These are phyloP conservation scores for Hirtodrosophila cameraria DNA, from an alignment of 2,888 invertebrate species.

Conservation along the genomic window DNA sequence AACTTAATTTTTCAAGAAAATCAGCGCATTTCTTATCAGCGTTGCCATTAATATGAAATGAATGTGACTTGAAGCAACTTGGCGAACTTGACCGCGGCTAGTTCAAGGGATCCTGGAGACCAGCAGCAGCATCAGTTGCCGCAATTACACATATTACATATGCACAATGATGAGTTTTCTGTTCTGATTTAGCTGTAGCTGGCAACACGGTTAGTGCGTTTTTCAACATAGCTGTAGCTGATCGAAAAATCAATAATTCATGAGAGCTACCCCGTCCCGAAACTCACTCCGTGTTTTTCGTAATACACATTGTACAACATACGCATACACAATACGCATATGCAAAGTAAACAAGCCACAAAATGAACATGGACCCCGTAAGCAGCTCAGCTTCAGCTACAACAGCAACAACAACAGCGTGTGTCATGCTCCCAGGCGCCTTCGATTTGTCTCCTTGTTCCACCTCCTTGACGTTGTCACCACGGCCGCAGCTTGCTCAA, in stretches of 20 bases:
- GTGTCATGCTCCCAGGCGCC: slow-evolving; percentile 28
- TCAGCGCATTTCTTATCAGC: slow-evolving; percentile 18
- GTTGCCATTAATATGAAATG: slow-evolving; percentile 69
- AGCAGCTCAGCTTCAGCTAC: slow-evolving; percentile 34
- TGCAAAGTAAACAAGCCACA: slow-evolving; percentile 74
- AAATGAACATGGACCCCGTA: slow-evolving; percentile 65
- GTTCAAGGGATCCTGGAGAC: slow-evolving; percentile 6
- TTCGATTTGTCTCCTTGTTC: slow-evolving; percentile 62
- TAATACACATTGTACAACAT: slow-evolving; percentile 43
- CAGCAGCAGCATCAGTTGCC: slow-evolving; percentile 35
- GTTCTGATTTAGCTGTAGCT: slow-evolving; percentile 23
- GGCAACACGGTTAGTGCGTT: slow-evolving; percentile 4
- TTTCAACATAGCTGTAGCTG: slow-evolving; percentile 38
- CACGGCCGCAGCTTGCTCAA: slow-evolving; percentile 45
- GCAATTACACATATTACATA: slow-evolving; percentile 59
- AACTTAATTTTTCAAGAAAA: slow-evolving; percentile 3
- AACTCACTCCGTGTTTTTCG: slow-evolving; percentile 3
- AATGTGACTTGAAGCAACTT: slow-evolving; percentile 17
- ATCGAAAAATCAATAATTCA: slow-evolving; percentile 79
- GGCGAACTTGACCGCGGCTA: background rate
- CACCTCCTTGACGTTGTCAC: slow-evolving; percentile 21
- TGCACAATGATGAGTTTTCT: slow-evolving; percentile 38
- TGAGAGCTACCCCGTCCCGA: slow-evolving; percentile 32
- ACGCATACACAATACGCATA: slow-evolving; percentile 61
- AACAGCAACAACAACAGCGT: background rate